Evolutionary conservation across 2,888 invertebrate genomes (phyloP).

Genomic region (Lasius platythorax): DNA sequence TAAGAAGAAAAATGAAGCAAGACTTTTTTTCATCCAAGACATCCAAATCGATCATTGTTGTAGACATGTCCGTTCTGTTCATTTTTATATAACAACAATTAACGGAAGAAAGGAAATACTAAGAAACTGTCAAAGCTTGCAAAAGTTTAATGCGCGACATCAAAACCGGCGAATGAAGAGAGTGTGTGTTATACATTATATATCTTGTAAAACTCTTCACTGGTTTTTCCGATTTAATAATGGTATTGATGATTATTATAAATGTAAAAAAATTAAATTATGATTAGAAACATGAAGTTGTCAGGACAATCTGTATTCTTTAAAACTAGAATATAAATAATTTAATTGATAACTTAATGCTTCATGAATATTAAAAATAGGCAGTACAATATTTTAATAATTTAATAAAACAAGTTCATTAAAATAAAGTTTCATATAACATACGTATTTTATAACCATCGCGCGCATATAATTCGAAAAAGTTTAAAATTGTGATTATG

Average conservation of each 20-base stretch:
- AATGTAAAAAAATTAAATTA: neutral
- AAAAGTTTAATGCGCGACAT: neutral
- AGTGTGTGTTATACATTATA: neutral
- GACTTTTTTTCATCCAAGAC: conserved; percentile 38
- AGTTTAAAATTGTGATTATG: neutral
- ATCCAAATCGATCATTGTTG: conserved; percentile 26
- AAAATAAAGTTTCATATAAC: neutral
- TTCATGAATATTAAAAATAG: neutral
- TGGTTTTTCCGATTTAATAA: neutral
- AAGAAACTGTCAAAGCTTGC: neutral
- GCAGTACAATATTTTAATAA: neutral
- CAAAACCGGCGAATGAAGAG: neutral
- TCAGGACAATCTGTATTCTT: neutral
- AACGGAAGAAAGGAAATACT: neutral
- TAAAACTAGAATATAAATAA: neutral
- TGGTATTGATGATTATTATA: neutral
- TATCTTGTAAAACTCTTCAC: neutral
- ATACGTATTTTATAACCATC: neutral
- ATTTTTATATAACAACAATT: conserved; percentile 5
- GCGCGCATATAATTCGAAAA: neutral
- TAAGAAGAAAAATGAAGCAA: conserved; percentile 49
- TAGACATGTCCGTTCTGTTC: neutral
- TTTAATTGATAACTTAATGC: neutral
- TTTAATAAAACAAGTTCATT: neutral
- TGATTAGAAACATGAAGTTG: neutral